Evolutionary conservation across 2,113 vertebrate species (phyloP).

Genomic region (Puntigrus tetrazona): DNA sequence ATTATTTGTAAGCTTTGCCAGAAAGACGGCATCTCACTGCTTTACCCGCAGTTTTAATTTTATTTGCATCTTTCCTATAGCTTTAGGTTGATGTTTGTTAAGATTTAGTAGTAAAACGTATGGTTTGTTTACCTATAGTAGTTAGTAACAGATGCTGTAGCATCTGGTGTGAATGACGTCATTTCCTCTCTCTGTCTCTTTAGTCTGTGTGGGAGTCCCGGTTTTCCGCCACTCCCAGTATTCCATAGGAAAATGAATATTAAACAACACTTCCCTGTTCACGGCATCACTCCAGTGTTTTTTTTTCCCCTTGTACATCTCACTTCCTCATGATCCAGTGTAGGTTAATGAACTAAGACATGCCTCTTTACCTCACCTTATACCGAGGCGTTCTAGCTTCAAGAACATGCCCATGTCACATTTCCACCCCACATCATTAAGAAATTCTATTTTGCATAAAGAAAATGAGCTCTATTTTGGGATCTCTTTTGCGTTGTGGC

Average conservation of each 20-base stretch:
- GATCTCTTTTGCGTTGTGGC: background rate
- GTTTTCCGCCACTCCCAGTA: background rate
- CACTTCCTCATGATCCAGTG: background rate
- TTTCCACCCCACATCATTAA: background rate
- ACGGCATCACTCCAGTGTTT: background rate
- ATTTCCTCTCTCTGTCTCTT: slow-evolving; percentile 17
- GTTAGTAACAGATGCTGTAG: slow-evolving; percentile 32
- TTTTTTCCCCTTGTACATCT: background rate
- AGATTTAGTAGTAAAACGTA: background rate
- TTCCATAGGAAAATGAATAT: slow-evolving; percentile 8
- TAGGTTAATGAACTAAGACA: background rate
- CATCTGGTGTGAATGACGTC: slow-evolving; percentile 16
- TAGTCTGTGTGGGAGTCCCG: slow-evolving; percentile 25
- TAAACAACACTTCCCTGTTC: slow-evolving; percentile 1
- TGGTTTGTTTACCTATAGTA: background rate
- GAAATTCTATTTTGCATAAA: background rate
- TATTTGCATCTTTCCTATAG: background rate
- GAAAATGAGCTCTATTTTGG: background rate
- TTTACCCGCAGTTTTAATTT: slow-evolving; percentile 1
- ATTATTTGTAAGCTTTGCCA: background rate
- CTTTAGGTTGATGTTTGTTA: background rate
- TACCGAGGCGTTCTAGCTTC: background rate
- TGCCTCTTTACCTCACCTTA: background rate
- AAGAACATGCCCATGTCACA: background rate
- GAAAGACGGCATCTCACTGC: background rate